These are phyloP conservation scores for Andrena dorsata DNA, from an alignment of 2,888 invertebrate species.

Conservation along the genomic window DNA sequence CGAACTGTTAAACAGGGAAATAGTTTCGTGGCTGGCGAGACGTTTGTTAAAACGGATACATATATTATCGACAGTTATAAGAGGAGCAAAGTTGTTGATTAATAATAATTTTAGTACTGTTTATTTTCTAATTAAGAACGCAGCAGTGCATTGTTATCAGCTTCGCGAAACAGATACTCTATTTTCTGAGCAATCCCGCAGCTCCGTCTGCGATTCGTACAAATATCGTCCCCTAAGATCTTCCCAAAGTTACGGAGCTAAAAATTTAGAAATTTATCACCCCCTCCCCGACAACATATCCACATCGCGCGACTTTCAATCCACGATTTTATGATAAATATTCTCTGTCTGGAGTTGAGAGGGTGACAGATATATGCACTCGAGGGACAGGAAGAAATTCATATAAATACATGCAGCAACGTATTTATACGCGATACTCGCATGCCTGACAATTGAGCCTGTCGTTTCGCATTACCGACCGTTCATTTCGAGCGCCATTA, in stretches of 20 bases:
- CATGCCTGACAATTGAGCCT: constrained; percentile 12
- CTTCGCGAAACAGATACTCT: too few species aligned
- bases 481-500: constrained; percentile 1
- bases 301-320: not conserved
- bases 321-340: not conserved
- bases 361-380: not conserved
- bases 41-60: too few species aligned
- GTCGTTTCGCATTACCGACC: constrained; percentile 1
- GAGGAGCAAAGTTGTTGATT: not conserved
- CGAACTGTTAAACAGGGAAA: too few species aligned
- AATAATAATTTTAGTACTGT: not conserved
- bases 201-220: constrained; percentile 17
- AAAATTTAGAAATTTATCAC: not conserved
- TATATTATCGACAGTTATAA: too few species aligned
- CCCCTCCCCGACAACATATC: constrained; percentile 14
- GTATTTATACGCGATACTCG: constrained; percentile 19
- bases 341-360: not conserved
- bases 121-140: constrained; percentile 1
- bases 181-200: too few species aligned
- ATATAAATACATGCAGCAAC: not conserved
- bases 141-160: too few species aligned
- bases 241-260: not conserved
- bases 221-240: constrained; percentile 16
- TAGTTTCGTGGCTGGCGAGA: too few species aligned
- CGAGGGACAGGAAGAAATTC: not conserved